phyloP scores from a whole-genome alignment of 2,113 vertebrate genomes.

The Poeciliopsis prolifica region DNA sequence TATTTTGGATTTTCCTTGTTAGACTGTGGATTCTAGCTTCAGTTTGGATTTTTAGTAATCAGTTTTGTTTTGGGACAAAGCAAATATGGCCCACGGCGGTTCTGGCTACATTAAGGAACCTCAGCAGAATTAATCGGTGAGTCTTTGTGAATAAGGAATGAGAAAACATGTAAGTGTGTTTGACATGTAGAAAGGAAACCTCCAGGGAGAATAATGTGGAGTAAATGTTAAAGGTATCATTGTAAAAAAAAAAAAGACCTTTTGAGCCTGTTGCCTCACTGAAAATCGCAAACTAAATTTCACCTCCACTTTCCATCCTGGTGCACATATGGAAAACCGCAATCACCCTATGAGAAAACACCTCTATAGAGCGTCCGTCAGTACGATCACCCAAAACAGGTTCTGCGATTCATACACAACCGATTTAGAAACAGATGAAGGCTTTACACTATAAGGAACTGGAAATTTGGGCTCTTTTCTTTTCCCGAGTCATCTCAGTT shows the following conservation, averaged over 20 bases:
- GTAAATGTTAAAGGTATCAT: slow-evolving; percentile 72
- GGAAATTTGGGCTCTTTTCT: slow-evolving; percentile 40
- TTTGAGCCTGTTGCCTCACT: slow-evolving; percentile 58
- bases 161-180: slow-evolving; percentile 2
- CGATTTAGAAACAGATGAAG: slow-evolving; percentile 19
- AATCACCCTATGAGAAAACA: slow-evolving; percentile 70
- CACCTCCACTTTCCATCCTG: slow-evolving; percentile 18
- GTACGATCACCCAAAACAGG: slow-evolving; percentile 23
- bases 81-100: no score
- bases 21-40: no score
- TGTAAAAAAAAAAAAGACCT: slow-evolving; percentile 50
- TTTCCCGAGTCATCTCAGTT: background rate
- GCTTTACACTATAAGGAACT: slow-evolving; percentile 36
- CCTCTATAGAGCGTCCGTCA: slow-evolving; percentile 66
- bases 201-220: slow-evolving; percentile 66
- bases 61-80: no score
- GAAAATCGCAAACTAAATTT: slow-evolving; percentile 15
- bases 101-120: no score
- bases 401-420: slow-evolving; percentile 8
- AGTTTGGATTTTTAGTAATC: no score
- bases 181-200: slow-evolving; percentile 54
- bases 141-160: background rate
- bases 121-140: no score
- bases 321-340: slow-evolving; percentile 45
- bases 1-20: no score